Percentiles rank a stretch among this genome's conserved stretches.
Evolutionary conservation across 2,888 invertebrate species (phyloP).

Genomic region (Eugnorisma glareosa): DNA sequence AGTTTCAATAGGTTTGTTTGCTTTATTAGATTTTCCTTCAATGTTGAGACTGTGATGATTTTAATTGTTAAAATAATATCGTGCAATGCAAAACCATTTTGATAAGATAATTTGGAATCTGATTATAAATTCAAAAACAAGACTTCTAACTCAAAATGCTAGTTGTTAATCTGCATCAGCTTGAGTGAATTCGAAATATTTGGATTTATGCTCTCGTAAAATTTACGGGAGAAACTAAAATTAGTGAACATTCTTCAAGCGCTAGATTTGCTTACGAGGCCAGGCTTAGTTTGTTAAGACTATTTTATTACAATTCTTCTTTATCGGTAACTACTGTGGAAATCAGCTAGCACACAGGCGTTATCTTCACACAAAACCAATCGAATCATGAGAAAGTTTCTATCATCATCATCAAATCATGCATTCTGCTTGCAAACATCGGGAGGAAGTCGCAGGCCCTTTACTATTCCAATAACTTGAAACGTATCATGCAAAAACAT

Average conservation of each 20-base stretch:
- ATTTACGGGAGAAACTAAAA: slow-evolving; percentile 20
- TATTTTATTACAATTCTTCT: not conserved
- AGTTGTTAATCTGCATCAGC: not conserved
- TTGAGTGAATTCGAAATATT: slow-evolving; percentile 6
- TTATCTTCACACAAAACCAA: slow-evolving; percentile 43
- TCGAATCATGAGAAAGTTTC: slow-evolving; percentile 57
- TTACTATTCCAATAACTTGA: slow-evolving; percentile 66
- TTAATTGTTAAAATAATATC: not conserved
- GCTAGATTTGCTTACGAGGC: slow-evolving; percentile 7
- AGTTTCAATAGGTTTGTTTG: slow-evolving; percentile 12
- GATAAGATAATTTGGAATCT: not conserved
- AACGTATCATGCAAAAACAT: slow-evolving; percentile 62
- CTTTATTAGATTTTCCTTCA: slow-evolving; percentile 21
- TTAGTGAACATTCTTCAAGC: slow-evolving; percentile 11
- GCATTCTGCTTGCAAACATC: slow-evolving; percentile 64
- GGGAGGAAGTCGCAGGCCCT: slow-evolving; percentile 67
- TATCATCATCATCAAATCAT: slow-evolving; percentile 58
- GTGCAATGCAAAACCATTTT: not conserved
- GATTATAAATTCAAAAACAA: not conserved
- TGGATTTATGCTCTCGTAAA: slow-evolving; percentile 17
- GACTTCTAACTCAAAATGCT: not conserved
- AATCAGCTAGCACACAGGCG: not conserved
- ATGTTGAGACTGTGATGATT: slow-evolving; percentile 1
- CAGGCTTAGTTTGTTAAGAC: not conserved
- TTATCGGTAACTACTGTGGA: not conserved